Evolutionary conservation across 2,888 invertebrate genomes (phyloP).

Genomic region (Chelonus formosanus): DNA sequence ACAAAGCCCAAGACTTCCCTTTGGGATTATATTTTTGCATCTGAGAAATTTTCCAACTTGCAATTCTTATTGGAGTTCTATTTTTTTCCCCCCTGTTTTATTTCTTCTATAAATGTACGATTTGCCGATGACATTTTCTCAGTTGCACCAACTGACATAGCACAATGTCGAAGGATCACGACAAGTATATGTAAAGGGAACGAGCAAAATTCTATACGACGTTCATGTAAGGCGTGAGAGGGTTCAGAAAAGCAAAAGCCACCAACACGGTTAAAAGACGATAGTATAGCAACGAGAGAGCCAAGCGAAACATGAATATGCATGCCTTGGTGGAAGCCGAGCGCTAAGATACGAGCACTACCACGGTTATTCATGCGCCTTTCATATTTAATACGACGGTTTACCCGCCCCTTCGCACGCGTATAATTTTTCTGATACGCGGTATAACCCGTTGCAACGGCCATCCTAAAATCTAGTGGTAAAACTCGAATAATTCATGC

Average conservation of each 20-base stretch:
- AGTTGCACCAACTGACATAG: conserved; percentile 10
- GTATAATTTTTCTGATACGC: conserved; percentile 48
- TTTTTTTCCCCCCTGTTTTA: conserved; percentile 8
- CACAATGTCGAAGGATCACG: conserved; percentile 18
- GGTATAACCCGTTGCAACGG: conserved; percentile 24
- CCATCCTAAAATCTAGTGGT: conserved; percentile 41
- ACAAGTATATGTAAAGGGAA: conserved; percentile 10
- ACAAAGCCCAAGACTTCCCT: conserved; percentile 27
- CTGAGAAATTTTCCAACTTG: conserved; percentile 27
- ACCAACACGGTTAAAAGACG: conserved; percentile 4
- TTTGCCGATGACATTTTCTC: conserved; percentile 11
- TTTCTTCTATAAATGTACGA: conserved; percentile 1
- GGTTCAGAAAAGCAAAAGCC: conserved; percentile 24
- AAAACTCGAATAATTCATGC: conserved; percentile 3
- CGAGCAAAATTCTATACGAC: conserved; percentile 29
- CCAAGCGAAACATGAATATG: conserved; percentile 29
- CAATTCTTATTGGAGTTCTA: background rate
- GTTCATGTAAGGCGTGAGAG: conserved; percentile 15
- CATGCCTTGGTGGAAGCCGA: conserved; percentile 41
- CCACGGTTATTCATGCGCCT: conserved; percentile 57
- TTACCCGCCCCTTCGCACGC: conserved; percentile 47
- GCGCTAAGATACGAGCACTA: conserved; percentile 53
- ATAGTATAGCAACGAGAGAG: conserved; percentile 21
- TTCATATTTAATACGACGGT: conserved; percentile 60
- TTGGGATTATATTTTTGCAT: conserved; percentile 30